phyloP scores from a whole-genome alignment of 2,888 invertebrate genomes.

The Argyresthia albistria region DNA sequence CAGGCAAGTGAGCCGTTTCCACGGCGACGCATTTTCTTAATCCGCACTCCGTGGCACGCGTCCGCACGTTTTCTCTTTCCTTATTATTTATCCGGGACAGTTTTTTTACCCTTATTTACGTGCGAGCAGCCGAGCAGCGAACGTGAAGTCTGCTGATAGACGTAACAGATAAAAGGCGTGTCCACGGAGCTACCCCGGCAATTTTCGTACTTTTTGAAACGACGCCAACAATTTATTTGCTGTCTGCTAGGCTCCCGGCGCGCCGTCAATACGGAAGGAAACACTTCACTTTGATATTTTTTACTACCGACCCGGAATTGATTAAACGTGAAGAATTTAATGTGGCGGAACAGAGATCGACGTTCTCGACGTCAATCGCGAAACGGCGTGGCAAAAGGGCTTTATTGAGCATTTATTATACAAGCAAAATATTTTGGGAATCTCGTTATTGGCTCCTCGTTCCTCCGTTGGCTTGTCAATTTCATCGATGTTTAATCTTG shows the following conservation, averaged over 20 bases:
- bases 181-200: constrained; percentile 44
- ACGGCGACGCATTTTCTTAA: constrained; percentile 22
- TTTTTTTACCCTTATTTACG: constrained; percentile 46
- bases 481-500: constrained; percentile 31
- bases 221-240: constrained; percentile 62
- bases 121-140: constrained; percentile 22
- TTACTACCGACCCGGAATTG: constrained; percentile 43
- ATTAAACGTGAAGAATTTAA: constrained; percentile 63
- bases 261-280: constrained; percentile 47
- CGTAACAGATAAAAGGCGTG: constrained; percentile 69
- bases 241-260: constrained; percentile 42
- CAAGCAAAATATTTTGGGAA: constrained; percentile 42
- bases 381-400: constrained; percentile 40
- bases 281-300: constrained; percentile 48
- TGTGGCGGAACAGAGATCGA: constrained; percentile 43
- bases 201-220: constrained; percentile 61
- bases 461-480: constrained; percentile 37
- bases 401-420: constrained; percentile 40
- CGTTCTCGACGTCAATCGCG: constrained; percentile 34
- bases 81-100: constrained; percentile 39
- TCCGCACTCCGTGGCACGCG: constrained; percentile 26
- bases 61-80: constrained; percentile 22
- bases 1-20: constrained; percentile 26
- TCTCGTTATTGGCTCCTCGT: constrained; percentile 38
- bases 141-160: constrained; percentile 45